Evolutionary conservation across 2,797 vertebrate species (phyloP), one percentile per base, ranked within the genome.

Genomic region (Pseudomugil tenellus): DNA sequence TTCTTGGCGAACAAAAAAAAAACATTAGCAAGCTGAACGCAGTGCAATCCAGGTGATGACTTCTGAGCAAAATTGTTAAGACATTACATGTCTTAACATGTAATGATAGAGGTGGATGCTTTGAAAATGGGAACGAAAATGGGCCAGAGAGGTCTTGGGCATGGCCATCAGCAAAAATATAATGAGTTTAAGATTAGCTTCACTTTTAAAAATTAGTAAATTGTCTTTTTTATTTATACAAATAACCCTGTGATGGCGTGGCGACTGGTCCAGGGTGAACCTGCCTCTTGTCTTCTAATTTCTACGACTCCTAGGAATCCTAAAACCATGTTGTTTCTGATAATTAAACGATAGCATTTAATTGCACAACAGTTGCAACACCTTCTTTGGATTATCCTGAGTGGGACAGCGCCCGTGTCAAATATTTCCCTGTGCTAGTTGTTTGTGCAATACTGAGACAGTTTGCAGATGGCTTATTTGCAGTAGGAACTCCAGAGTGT

Each of bases 401-500:
- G 31, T 31, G 17, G 2, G 54, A 49, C 25, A 16, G 46, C 8
- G 26, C 26, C 7, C 16, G 6, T 17, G 29, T 26, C 28, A 35
- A 35, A 41, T 46, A n/a, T 46, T 46, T 46, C 17, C 43, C 19
- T 21, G n/a, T n/a, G 8, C 4, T 11, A 10, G 1, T 26, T 4
- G 4, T 17, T 35, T 31, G 41, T 43, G 16, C 1, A 10, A 19
- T 7, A 46, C 9, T 1, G 11, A 21, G 43, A 46, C 9, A 0
- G 12, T 63, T 48, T 34, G 32, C 32, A 34, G 1, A 35, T 35
- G 9, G 9, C 34, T 11, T n/a, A 0, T 28, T 29, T 51, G 25
- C 3, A 58, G 41, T 48, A 37, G 58, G 66, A 55, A 53, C 59
- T 26, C 51, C 43, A 67, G 46, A 23, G 53, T 32, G 46, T 21